phyloP scores from a whole-genome alignment of 1,140 invertebrate species.

The Globodera rostochiensis region DNA sequence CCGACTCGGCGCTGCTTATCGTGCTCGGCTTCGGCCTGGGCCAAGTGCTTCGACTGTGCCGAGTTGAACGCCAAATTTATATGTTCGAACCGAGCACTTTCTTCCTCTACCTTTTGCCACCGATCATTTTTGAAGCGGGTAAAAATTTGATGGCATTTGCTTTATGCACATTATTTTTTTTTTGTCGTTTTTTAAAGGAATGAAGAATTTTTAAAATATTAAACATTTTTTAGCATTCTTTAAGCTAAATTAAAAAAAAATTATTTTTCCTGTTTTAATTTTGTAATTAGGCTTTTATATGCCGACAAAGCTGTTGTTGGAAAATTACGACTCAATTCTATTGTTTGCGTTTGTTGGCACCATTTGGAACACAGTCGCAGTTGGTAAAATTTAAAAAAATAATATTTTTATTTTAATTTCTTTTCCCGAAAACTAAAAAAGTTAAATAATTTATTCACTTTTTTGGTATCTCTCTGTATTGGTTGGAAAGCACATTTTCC shows the following conservation, averaged over 20 bases:
- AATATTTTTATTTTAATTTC: too few relatives aligned
- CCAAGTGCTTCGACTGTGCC: constrained; percentile 13
- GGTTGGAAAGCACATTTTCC: constrained; percentile 40
- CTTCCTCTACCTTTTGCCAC: constrained; percentile 66
- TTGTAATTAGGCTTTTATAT: constrained; percentile 82
- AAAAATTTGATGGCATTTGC: constrained; percentile 77
- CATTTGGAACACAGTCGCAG: constrained; percentile 60
- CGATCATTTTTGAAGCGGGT: constrained; percentile 71
- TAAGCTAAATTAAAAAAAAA: too few relatives aligned
- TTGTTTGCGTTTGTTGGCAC: constrained; percentile 86
- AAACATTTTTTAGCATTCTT: too few relatives aligned
- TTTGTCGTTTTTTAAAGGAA: too few relatives aligned
- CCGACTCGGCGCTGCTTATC: constrained; percentile 57
- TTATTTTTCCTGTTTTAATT: background rate
- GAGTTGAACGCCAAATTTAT: constrained; percentile 5
- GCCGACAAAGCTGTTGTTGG: constrained; percentile 91
- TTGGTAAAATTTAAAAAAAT: constrained; percentile 30
- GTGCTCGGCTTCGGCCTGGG: constrained; percentile 54
- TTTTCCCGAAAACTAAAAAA: too few relatives aligned
- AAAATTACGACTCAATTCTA: constrained; percentile 91
- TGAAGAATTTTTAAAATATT: too few relatives aligned
- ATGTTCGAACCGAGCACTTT: constrained; percentile 52
- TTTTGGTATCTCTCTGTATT: constrained; percentile 25
- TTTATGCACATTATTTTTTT: constrained; percentile 22
- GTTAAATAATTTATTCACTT: background rate